Evolutionary conservation across 2,113 vertebrate genomes (phyloP), one percentile per base, ranked within the genome.

Genomic region (Cathartes aura): DNA sequence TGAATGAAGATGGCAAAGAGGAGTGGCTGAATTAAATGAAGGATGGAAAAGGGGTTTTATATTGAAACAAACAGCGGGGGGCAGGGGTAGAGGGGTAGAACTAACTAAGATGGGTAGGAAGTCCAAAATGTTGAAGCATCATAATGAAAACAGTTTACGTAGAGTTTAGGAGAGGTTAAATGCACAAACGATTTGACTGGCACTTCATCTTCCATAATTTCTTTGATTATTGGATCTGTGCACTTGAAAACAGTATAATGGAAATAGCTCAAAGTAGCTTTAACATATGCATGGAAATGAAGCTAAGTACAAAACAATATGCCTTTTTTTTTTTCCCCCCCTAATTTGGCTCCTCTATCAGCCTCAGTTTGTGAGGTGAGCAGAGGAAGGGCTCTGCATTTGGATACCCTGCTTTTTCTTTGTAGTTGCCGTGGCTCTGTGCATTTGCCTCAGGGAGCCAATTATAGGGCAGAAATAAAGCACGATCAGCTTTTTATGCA

Each of bases 401-500:
- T 58, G 63, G 88, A 38, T 47, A 76, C 11, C 18, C 63, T 23
- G 24, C 27, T 85, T 80, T 56, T 45, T 9, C 94, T 84, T 90
- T 91, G 82, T 81, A 82, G 50, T 71, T 72, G 40, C 76, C 1
- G 3, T 58, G 60, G 81, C n/a, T 70, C 60, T 40, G 21, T 83
- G 11, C 11, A 1, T 78, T 86, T 86, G 91, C 90, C 90, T 95
- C 72, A 64, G 89, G 93, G 95, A 96, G 86, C 90, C 95, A 95
- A 45, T 93, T 96, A 87, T 1, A 59, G 59, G 92, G 75, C 82
- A 95, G 90, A 87, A 93, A 74, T 93, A 74, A 95, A 96, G 90
- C 80, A 64, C 5, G 0, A 79, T 89, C 80, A 62, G 63, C 75
- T 86, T 83, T 90, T 92, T 76, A 48, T 27, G 83, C 84, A 84